Evolutionary conservation across 1,140 invertebrate species (phyloP).

Genomic region (Zaprionus gabonicus): DNA sequence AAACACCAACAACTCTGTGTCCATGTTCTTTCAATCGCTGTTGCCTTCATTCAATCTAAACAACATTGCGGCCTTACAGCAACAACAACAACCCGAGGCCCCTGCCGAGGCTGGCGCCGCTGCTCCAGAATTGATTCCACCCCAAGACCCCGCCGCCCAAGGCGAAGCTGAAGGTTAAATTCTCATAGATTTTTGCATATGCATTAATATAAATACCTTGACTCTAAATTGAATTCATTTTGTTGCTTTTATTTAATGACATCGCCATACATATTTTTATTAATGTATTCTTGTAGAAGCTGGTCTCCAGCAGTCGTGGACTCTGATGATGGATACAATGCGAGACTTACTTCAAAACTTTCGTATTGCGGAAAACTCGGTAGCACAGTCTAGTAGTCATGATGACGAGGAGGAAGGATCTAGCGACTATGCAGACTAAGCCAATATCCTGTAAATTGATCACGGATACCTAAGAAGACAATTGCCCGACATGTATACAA

Average conservation of each 20-base stretch:
- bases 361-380: slow-evolving; percentile 85
- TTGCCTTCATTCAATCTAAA: slow-evolving; percentile 87
- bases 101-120: slow-evolving; percentile 52
- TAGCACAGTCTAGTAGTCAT: slow-evolving; percentile 79
- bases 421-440: slow-evolving; percentile 84
- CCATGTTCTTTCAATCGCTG: slow-evolving; percentile 88
- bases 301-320: slow-evolving; percentile 87
- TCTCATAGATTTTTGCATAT: neutral
- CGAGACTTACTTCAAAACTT: slow-evolving; percentile 89
- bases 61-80: slow-evolving; percentile 48
- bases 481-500: slow-evolving; percentile 17
- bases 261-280: slow-evolving; percentile 4
- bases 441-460: slow-evolving; percentile 30
- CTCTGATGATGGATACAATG: slow-evolving; percentile 89
- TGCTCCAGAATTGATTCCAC: slow-evolving; percentile 38
- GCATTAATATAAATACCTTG: neutral
- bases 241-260: neutral
- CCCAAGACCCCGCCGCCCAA: slow-evolving; percentile 23
- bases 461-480: slow-evolving; percentile 26
- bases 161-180: slow-evolving; percentile 50
- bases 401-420: slow-evolving; percentile 85
- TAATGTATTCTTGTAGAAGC: slow-evolving; percentile 78
- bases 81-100: slow-evolving; percentile 59
- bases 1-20: slow-evolving; percentile 84
- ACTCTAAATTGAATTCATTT: neutral